phyloP scores from a whole-genome alignment of 2,797 vertebrate species.

The Coluber constrictor region DNA sequence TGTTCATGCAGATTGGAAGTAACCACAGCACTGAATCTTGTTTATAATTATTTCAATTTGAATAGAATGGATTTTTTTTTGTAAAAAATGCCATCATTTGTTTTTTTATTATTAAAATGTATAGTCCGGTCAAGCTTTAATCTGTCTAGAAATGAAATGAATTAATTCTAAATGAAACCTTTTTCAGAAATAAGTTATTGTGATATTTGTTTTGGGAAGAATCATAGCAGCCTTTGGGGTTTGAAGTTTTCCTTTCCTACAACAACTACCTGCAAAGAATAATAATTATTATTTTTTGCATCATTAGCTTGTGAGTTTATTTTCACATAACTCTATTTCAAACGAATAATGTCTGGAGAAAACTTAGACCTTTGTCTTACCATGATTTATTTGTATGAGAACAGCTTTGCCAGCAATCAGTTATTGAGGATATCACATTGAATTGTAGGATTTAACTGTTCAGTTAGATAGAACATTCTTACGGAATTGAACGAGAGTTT shows the following conservation, averaged over 20 bases:
- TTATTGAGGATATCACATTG: not conserved
- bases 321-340: not conserved
- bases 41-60: not conserved
- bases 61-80: not conserved
- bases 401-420: conserved; percentile 4
- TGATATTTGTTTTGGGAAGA: not conserved
- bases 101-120: not conserved
- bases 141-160: not conserved
- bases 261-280: not conserved
- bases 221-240: not conserved
- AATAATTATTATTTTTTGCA: not conserved
- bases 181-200: not conserved
- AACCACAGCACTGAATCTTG: not conserved
- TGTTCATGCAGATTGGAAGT: conserved; percentile 14
- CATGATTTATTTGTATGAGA: conserved; percentile 9
- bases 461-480: conserved; percentile 37
- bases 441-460: not conserved
- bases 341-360: not conserved
- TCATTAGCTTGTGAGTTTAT: not conserved
- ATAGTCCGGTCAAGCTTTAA: not conserved
- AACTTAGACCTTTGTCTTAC: not conserved
- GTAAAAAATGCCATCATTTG: not conserved
- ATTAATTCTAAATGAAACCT: not conserved
- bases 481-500: conserved; percentile 13
- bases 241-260: conserved; percentile 5